Evolutionary conservation across 1,140 invertebrate species (phyloP).

Genomic region (Papilio polytes): DNA sequence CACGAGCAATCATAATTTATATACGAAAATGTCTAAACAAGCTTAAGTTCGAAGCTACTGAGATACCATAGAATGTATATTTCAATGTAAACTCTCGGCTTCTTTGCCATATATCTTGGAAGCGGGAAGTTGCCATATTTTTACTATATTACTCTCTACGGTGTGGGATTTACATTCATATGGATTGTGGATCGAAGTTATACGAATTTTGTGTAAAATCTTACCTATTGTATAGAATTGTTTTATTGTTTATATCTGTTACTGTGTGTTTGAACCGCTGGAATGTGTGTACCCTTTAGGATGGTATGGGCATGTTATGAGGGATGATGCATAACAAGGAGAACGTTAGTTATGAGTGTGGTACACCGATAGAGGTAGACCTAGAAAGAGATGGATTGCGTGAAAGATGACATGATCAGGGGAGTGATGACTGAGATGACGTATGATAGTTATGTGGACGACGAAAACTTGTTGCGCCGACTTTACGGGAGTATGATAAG

Average conservation of each 20-base stretch:
- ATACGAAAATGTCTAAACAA: neutral
- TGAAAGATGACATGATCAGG: too few species aligned
- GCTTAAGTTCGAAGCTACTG: neutral
- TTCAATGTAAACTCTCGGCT: constrained; percentile 44
- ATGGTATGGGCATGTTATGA: too few species aligned
- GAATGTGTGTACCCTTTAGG: too few species aligned
- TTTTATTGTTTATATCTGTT: neutral
- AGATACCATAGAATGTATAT: constrained; percentile 28
- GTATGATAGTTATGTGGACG: too few species aligned
- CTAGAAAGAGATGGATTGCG: too few species aligned
- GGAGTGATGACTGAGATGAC: too few species aligned
- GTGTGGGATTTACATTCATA: constrained; percentile 62
- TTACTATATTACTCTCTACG: constrained; percentile 58
- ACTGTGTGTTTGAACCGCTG: neutral
- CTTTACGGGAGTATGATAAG: too few species aligned
- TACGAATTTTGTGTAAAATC: constrained; percentile 13
- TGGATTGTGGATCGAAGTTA: constrained; percentile 47
- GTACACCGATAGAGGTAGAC: too few species aligned
- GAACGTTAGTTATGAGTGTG: too few species aligned
- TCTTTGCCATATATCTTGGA: constrained; percentile 49
- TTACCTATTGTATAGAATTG: neutral
- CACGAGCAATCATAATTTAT: neutral
- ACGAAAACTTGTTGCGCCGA: too few species aligned
- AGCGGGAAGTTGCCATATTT: constrained; percentile 55
- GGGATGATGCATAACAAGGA: too few species aligned